phyloP scores from a whole-genome alignment of 2,113 vertebrate genomes.

The Pan paniscus region DNA sequence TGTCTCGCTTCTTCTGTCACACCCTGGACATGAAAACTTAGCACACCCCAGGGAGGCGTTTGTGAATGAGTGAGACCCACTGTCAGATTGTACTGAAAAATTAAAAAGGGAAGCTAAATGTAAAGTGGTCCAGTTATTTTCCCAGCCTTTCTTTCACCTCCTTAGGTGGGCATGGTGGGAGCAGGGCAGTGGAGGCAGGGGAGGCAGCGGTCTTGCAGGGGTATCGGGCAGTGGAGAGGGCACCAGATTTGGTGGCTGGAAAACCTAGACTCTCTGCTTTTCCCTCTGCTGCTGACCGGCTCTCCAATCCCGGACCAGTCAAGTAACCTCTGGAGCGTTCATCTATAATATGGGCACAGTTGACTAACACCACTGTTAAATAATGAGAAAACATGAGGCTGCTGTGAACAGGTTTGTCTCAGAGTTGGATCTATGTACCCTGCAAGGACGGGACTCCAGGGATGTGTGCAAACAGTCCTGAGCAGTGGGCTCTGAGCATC shows the following conservation, averaged over 20 bases:
- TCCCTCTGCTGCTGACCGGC: not conserved
- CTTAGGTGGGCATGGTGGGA: not conserved
- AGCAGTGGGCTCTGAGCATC: not conserved
- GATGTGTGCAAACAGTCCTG: not conserved
- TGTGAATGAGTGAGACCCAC: too few relatives aligned
- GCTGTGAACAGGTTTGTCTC: not conserved
- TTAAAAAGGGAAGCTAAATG: too few relatives aligned
- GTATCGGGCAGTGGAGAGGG: not conserved
- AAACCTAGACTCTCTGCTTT: not conserved
- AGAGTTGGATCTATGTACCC: not conserved
- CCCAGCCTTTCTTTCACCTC: too few relatives aligned
- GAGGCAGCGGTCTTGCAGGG: not conserved
- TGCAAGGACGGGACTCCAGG: not conserved
- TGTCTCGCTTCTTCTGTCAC: not conserved
- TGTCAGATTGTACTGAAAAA: not conserved
- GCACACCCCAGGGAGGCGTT: not conserved
- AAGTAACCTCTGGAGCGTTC: not conserved
- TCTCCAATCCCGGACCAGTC: not conserved
- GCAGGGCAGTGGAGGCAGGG: not conserved
- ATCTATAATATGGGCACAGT: not conserved
- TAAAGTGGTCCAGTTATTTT: not conserved
- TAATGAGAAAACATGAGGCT: not conserved
- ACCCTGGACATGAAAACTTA: not conserved
- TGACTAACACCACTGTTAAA: accelerated
- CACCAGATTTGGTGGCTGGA: too few relatives aligned